phyloP scores from a whole-genome alignment of 2,797 vertebrate species.

The Scleropages formosus region DNA sequence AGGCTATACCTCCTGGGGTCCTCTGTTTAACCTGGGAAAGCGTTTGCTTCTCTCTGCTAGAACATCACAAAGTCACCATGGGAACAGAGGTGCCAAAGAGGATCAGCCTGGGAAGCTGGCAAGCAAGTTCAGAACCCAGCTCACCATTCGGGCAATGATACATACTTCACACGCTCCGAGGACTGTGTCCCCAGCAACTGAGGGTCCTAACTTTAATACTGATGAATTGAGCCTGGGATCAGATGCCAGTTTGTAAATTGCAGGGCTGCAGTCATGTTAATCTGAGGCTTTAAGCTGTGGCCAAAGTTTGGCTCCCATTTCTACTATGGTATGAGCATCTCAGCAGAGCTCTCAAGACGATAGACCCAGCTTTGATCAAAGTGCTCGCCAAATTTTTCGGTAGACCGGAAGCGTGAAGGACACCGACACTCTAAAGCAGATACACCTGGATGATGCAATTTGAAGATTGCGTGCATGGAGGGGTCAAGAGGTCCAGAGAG shows the following conservation, averaged over 20 bases:
- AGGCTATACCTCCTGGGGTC: slow-evolving; percentile 5
- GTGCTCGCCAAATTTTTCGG: too few relatives aligned
- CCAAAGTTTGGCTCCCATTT: too few relatives aligned
- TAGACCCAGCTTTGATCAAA: too few relatives aligned
- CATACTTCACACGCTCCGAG: background rate
- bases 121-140: background rate
- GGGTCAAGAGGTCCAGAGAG: too few relatives aligned
- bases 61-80: slow-evolving; percentile 16
- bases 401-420: background rate
- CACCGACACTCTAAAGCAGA: slow-evolving; percentile 12
- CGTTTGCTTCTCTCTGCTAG: slow-evolving; percentile 17
- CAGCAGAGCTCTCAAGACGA: too few relatives aligned
- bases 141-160: background rate
- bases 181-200: too few relatives aligned
- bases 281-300: too few relatives aligned
- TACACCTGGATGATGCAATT: slow-evolving; percentile 8
- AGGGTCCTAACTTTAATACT: too few relatives aligned
- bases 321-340: too few relatives aligned
- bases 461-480: background rate
- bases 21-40: slow-evolving; percentile 28
- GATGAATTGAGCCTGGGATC: too few relatives aligned
- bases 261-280: too few relatives aligned
- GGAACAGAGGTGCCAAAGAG: background rate
- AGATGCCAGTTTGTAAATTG: too few relatives aligned
- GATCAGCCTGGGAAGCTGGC: background rate